Evolutionary conservation across 2,797 vertebrate genomes (phyloP).

Genomic region (Brotula barbata): DNA sequence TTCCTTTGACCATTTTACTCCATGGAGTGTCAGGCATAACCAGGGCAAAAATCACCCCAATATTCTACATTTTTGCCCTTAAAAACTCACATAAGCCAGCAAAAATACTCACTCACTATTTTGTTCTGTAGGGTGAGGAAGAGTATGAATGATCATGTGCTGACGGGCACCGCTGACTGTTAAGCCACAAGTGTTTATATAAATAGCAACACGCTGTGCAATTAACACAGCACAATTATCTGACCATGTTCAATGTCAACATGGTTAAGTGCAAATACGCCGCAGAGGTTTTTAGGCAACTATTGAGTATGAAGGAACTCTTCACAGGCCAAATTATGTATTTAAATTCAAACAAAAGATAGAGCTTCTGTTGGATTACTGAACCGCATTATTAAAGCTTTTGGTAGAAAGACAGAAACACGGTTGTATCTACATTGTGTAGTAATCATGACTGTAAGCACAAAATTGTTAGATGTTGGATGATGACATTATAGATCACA

Average conservation of each 20-base stretch:
- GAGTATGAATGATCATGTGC: slow-evolving; percentile 9
- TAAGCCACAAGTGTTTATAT: slow-evolving; percentile 31
- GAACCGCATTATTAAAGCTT: too few species aligned
- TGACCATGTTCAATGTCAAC: slow-evolving; percentile 66
- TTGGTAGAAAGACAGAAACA: too few species aligned
- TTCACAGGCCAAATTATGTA: not conserved
- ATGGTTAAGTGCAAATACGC: slow-evolving; percentile 39
- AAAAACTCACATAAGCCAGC: slow-evolving; percentile 1
- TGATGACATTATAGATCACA: not conserved
- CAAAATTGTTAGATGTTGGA: not conserved
- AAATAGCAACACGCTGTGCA: slow-evolving; percentile 66
- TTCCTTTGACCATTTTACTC: slow-evolving; percentile 29
- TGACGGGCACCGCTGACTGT: slow-evolving; percentile 23
- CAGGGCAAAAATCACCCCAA: not conserved
- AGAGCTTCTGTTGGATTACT: not conserved
- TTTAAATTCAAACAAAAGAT: slow-evolving; percentile 11
- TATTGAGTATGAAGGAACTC: slow-evolving; percentile 8
- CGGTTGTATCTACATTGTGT: too few species aligned
- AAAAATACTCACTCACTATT: too few species aligned
- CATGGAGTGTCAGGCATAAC: slow-evolving; percentile 7
- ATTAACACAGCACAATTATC: slow-evolving; percentile 74
- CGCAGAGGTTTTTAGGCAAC: not conserved
- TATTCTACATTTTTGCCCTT: slow-evolving; percentile 4
- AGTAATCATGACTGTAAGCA: not conserved
- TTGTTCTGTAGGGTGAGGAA: slow-evolving; percentile 7